Percentiles rank a stretch among this genome's conserved stretches.
Conservation (phyloP, 2,797 vertebrate species). For the Hipposideros larvatus region DNA sequence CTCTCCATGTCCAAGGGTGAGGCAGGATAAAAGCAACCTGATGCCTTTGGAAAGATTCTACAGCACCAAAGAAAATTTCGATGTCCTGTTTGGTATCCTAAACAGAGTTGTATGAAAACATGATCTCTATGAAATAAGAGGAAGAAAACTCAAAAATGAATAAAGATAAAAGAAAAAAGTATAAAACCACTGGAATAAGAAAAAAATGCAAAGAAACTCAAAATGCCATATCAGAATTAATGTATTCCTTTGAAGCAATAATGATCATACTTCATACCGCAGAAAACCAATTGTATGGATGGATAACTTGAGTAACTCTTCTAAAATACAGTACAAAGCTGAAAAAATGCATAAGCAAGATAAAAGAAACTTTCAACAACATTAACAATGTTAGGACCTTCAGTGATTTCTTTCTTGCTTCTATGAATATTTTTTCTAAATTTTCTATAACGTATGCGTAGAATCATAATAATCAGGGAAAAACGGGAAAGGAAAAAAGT, state of each 20-base stretch:
- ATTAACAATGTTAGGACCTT: slow-evolving; percentile 1
- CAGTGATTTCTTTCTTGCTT: neutral
- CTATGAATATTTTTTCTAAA: slow-evolving; percentile 23
- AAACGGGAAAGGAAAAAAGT: neutral
- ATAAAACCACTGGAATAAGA: slow-evolving; percentile 3
- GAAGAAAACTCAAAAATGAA: slow-evolving; percentile 8
- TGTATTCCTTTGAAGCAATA: neutral
- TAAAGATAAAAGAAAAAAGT: slow-evolving; percentile 26
- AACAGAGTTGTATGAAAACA: neutral
- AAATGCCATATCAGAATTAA: slow-evolving; percentile 17
- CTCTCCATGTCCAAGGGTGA: neutral
- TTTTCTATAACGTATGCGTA: neutral
- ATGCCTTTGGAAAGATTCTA: slow-evolving; percentile 13
- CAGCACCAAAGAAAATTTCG: neutral
- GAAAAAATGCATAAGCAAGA: neutral
- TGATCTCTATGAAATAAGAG: neutral
- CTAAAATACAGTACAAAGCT: neutral
- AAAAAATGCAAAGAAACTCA: slow-evolving; percentile 12
- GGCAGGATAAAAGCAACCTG: neutral
- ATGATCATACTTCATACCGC: neutral
- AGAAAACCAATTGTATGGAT: neutral
- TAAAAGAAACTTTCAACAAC: too few relatives aligned
- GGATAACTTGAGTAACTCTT: neutral
- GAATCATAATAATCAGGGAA: neutral
- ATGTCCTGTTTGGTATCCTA: neutral